phyloP scores from a whole-genome alignment of 2,113 vertebrate genomes.

The Stegastes partitus region DNA sequence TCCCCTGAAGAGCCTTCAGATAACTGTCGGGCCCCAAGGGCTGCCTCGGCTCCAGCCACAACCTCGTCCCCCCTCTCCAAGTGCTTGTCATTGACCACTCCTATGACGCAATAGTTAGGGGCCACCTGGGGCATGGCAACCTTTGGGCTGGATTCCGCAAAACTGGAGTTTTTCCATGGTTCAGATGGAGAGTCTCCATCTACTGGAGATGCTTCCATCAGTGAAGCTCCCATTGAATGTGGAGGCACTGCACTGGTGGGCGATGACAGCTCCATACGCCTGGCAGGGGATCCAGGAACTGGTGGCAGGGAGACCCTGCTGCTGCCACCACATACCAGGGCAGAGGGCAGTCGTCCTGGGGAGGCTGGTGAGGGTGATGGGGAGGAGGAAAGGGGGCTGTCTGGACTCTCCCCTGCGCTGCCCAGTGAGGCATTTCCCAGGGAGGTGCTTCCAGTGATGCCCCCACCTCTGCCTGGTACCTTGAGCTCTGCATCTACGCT shows the following conservation, averaged over 20 bases:
- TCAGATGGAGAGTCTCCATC: slow-evolving; percentile 51
- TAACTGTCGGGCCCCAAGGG: slow-evolving; percentile 29
- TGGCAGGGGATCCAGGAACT: slow-evolving; percentile 75
- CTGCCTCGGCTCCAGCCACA: slow-evolving; percentile 7
- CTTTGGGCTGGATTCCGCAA: slow-evolving; percentile 70
- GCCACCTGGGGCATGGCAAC: slow-evolving; percentile 77
- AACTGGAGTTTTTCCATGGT: slow-evolving; percentile 84
- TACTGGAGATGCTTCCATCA: slow-evolving; percentile 34
- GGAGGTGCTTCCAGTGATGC: slow-evolving; percentile 73
- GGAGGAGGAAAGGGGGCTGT: slow-evolving; percentile 82
- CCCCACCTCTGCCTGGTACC: slow-evolving; percentile 69
- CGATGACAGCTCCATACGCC: slow-evolving; percentile 38
- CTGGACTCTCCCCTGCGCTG: slow-evolving; percentile 82
- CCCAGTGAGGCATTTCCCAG: slow-evolving; percentile 76
- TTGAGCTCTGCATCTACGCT: slow-evolving; percentile 86
- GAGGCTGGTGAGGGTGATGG: slow-evolving; percentile 77
- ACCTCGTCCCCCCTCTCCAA: slow-evolving; percentile 47
- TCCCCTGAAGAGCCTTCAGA: slow-evolving; percentile 70
- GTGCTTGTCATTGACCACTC: slow-evolving; percentile 71
- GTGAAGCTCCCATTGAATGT: slow-evolving; percentile 62
- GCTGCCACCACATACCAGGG: slow-evolving; percentile 77
- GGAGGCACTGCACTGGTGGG: slow-evolving; percentile 59
- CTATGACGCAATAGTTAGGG: slow-evolving; percentile 79
- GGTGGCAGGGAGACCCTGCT: slow-evolving; percentile 75
- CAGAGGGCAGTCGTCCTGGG: slow-evolving; percentile 67